phyloP scores from a whole-genome alignment of 2,888 invertebrate species.

The Pyralis farinalis region DNA sequence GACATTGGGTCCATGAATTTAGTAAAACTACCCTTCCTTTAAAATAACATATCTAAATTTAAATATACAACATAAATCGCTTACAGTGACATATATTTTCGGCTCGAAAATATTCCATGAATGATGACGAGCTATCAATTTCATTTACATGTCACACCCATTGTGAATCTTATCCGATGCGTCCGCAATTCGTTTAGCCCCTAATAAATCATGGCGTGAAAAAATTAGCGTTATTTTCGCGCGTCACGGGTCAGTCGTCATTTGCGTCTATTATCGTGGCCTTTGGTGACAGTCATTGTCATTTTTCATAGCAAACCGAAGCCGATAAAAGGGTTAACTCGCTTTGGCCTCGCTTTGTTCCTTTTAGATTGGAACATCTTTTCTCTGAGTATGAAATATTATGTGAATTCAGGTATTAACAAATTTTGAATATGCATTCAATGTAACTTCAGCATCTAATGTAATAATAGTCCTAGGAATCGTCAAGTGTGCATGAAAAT shows the following conservation, averaged over 20 bases:
- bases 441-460: too few relatives aligned
- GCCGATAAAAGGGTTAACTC: conserved; percentile 34
- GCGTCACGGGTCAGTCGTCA: conserved; percentile 40
- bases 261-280: conserved; percentile 39
- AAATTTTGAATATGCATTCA: too few relatives aligned
- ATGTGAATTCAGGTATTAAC: too few relatives aligned
- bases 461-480: too few relatives aligned
- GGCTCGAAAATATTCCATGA: conserved; percentile 13
- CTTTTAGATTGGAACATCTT: too few relatives aligned
- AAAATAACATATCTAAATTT: background rate
- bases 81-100: conserved; percentile 14
- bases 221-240: conserved; percentile 58
- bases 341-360: conserved; percentile 9
- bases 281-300: conserved; percentile 28
- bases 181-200: conserved; percentile 43
- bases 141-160: conserved; percentile 48
- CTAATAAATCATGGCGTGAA: conserved; percentile 55
- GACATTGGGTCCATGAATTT: too few relatives aligned
- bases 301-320: conserved; percentile 43
- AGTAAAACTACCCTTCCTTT: background rate
- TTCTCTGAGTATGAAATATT: background rate
- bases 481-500: too few relatives aligned
- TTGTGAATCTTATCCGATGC: conserved; percentile 42
- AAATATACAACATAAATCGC: conserved; percentile 7
- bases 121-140: conserved; percentile 39